Evolutionary conservation across 2,888 invertebrate species (phyloP), one percentile per base, ranked within the genome.

Genomic region (Fabriciana adippe): DNA sequence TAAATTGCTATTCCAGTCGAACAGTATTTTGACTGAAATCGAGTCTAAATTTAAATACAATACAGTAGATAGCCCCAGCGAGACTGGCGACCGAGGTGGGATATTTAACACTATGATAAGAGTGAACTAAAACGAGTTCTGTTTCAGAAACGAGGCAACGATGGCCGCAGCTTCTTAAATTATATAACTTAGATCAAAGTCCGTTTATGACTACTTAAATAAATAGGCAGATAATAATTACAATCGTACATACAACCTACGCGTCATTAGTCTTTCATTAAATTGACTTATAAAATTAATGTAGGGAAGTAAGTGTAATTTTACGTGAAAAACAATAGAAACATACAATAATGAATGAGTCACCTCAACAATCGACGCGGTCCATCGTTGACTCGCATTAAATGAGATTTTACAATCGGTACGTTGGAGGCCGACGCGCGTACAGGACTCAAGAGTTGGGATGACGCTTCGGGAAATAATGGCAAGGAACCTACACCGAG

Each of bases 81-180:
- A 78, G 75, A 76, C 81, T 79, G 81, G 79, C 77, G 77, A 79
- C 80, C 73, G 73, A 82, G 90, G 90, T 88, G 89, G 90, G 90
- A 86, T 87, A 78, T 80, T 80, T 78, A 81, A 81, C 79, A 74
- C 74, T 76, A 73, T 65, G 54, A 26, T 56, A 64, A 64, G 66
- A 35, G 69, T 67, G 48, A 70, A 71, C 67, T 48, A 55, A 71
- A 74, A 71, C 61, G 55, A 61, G 68, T 55, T 64, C 16, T 60
- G 26, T 68, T 71, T 64, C 41, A 62, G 18, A 66, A 64, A 73
- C 69, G 65, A 66, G 71, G 61, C 69, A 69, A 69, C 71, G 67
- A 71, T 63, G 69, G 68, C 54, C 64, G 51, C 64, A 51, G 47
- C 62, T 63, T 55, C 41, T 15, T 51, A 56, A 69, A 67, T 50